Conservation (phyloP, 2,113 vertebrate genomes). For the Cacatua alba region DNA sequence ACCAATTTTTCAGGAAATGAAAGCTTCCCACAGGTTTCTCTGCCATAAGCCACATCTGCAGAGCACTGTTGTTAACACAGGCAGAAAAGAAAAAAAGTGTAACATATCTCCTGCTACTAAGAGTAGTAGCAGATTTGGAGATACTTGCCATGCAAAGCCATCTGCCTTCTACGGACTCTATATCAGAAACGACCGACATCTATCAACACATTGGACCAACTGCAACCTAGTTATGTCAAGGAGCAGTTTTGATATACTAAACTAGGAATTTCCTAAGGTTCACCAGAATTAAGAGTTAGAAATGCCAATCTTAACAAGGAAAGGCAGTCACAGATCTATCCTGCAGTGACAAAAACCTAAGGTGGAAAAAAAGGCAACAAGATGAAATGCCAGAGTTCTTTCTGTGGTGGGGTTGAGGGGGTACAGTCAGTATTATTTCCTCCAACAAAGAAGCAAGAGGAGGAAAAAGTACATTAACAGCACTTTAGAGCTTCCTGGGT, state of each 20-base stretch:
- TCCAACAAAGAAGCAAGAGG: background rate
- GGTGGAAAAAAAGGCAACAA: background rate
- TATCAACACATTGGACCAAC: constrained; percentile 14
- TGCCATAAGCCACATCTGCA: constrained; percentile 4
- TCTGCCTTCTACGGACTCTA: background rate
- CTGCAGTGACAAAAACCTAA: background rate
- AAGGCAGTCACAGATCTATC: background rate
- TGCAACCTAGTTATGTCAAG: background rate
- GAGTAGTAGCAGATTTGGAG: background rate
- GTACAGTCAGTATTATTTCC: background rate
- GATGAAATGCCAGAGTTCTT: background rate
- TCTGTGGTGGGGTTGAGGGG: fast-evolving
- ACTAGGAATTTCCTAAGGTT: background rate
- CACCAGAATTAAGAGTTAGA: background rate
- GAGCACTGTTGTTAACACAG: background rate
- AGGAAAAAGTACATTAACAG: background rate
- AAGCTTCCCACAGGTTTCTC: background rate
- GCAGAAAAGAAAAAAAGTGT: background rate
- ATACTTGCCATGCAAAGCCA: constrained; percentile 5
- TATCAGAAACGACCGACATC: background rate
- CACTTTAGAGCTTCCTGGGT: background rate
- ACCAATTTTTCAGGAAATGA: constrained; percentile 27
- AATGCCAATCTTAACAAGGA: background rate
- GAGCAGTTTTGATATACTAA: background rate
- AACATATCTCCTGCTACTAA: fast-evolving